Evolutionary conservation across 92 coral and sea anemone species (phyloP).

Genomic region (Phenganax marumi): DNA sequence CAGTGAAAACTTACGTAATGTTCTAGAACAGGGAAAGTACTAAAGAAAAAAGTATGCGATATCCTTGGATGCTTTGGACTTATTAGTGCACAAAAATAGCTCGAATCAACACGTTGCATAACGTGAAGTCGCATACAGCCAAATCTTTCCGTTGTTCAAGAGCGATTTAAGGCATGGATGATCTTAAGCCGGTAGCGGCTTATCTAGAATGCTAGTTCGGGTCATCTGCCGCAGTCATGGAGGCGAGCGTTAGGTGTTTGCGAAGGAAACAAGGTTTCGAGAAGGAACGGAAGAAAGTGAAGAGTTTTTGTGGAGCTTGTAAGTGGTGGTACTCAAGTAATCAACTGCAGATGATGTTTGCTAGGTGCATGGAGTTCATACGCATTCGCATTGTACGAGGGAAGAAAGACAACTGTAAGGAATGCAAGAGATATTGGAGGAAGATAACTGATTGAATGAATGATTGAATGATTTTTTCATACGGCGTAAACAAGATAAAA

Average conservation of each 20-base stretch:
- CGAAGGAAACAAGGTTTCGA: neutral
- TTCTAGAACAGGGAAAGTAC: no score
- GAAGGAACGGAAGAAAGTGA: constrained; percentile 1
- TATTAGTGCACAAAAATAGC: constrained; percentile 2
- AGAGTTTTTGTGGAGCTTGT: neutral
- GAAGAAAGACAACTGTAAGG: no score
- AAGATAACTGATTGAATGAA: no score
- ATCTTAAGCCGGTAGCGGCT: constrained; percentile 32
- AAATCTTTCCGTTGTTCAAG: constrained; percentile 22
- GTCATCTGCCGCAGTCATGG: neutral
- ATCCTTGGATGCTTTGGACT: neutral
- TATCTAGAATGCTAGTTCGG: neutral
- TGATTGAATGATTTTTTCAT: no score
- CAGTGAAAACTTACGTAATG: no score
- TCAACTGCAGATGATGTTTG: no score
- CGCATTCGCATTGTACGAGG: no score
- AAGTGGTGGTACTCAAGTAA: no score
- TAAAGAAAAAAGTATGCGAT: no score
- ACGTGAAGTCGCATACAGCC: neutral
- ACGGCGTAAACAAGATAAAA: no score
- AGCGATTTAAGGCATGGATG: constrained; percentile 5
- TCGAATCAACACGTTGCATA: neutral
- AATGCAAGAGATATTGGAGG: no score
- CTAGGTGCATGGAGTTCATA: no score
- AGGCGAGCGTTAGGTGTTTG: neutral